These are phyloP conservation scores for Liolophura sinensis DNA, from an alignment of 1,140 invertebrate species.

Conservation along the genomic window DNA sequence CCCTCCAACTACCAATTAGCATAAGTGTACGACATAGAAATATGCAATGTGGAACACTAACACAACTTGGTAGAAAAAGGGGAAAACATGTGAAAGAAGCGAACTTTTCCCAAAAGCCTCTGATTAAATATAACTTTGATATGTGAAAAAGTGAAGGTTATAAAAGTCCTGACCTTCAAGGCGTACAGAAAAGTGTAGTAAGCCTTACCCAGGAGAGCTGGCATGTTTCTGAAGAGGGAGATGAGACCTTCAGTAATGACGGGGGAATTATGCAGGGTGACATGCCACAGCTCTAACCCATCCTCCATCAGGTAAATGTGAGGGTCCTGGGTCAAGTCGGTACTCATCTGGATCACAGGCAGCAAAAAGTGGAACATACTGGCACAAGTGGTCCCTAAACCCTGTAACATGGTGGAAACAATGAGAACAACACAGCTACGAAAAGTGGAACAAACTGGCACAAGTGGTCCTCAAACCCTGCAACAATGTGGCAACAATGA, in stretches of 20 bases:
- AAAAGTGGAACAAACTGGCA: background rate
- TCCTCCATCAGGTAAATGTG: conserved; percentile 92
- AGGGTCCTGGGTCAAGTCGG: conserved; percentile 76
- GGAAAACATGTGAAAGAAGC: background rate
- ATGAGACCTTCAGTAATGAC: conserved; percentile 63
- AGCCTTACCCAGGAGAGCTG: conserved; percentile 72
- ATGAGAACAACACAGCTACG: background rate
- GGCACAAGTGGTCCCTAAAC: conserved; percentile 64
- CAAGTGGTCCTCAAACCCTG: too few species aligned
- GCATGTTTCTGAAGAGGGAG: conserved; percentile 76
- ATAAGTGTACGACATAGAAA: background rate
- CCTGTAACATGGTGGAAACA: conserved; percentile 56
- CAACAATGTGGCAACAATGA: too few species aligned
- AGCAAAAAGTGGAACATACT: conserved; percentile 71
- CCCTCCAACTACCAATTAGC: background rate
- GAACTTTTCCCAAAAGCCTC: too few species aligned
- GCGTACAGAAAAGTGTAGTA: background rate
- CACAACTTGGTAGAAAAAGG: too few species aligned
- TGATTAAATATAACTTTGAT: too few species aligned
- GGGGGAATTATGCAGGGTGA: conserved; percentile 77
- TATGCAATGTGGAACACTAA: too few species aligned
- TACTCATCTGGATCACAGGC: conserved; percentile 75
- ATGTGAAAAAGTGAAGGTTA: background rate
- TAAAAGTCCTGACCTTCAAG: background rate
- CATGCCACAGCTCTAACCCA: conserved; percentile 86